These are phyloP conservation scores for Oriolus oriolus DNA, from an alignment of 2,113 vertebrate species.

Conservation along the genomic window DNA sequence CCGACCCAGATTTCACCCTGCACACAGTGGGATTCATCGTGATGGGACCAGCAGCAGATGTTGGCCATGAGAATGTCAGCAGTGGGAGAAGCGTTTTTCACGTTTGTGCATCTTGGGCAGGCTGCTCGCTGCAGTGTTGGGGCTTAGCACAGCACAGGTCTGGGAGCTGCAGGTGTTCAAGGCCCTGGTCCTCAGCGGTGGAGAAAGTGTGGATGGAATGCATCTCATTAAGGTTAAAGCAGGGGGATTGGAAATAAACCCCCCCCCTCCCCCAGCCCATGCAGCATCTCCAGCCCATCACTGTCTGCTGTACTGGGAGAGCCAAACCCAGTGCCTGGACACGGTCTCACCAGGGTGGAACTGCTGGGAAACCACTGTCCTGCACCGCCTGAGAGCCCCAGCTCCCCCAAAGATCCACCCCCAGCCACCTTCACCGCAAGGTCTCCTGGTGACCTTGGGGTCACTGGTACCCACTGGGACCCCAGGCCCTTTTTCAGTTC, in stretches of 20 bases:
- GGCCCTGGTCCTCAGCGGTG: neutral
- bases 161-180: conserved; percentile 21
- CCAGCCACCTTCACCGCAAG: neutral
- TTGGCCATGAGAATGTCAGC: neutral
- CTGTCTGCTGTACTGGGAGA: neutral
- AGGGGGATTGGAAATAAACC: neutral
- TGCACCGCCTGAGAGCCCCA: neutral
- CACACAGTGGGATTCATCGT: neutral
- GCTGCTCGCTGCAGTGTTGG: neutral
- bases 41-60: conserved; percentile 19
- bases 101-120: neutral
- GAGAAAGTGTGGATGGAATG: neutral
- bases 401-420: neutral
- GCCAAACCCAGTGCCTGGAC: neutral
- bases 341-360: neutral
- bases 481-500: neutral
- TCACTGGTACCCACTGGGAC: neutral
- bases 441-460: too few relatives aligned
- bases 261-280: neutral
- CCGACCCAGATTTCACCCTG: neutral
- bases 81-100: neutral
- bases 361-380: too few relatives aligned
- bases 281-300: neutral
- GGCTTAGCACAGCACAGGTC: neutral
- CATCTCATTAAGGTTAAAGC: neutral